Base-by-base conservation (phyloP, 1,140 invertebrate species). In the Stratiolaelaps scimitus region DNA sequence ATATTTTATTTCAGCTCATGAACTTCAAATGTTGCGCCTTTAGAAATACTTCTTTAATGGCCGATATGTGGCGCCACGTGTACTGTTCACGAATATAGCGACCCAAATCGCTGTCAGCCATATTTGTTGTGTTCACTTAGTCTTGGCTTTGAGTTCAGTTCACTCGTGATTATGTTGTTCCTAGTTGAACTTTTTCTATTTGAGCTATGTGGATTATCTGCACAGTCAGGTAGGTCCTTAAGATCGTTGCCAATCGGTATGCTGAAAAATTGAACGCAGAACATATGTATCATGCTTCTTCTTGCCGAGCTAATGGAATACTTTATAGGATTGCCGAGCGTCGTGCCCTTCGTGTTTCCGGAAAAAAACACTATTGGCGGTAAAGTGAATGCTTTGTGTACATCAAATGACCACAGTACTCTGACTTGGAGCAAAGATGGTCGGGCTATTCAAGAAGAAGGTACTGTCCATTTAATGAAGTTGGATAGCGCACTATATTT, bases 41-140 rank as follows among this genome's bases (percentile, higher is more conserved):
- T 7, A 48, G 47, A 15, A 15, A 15, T 28, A 23, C 15, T 48
- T 28, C 5, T 48, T 19, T 48, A 15, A 48, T 48, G 19, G 47
- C 47, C 47, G 47, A 48, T 4, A 28, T 4, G 4, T 48, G 47
- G 47, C 47, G 47, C 47, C 47, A 48, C 47, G 28, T 48, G 47
- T 48, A 15, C 28, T 15, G 15, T 48, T 4, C 19, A n/a, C n/a
- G n/a, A n/a, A n/a, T n/a, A n/a, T n/a, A n/a, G n/a, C n/a, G n/a
- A n/a, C n/a, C n/a, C n/a, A n/a, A n/a, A n/a, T n/a, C n/a, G n/a
- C n/a, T n/a, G n/a, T n/a, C n/a, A n/a, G n/a, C n/a, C n/a, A n/a
- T n/a, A n/a, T n/a, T n/a, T n/a, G n/a, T n/a, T n/a, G n/a, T n/a
- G n/a, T n/a, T n/a, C n/a, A n/a, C n/a, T n/a, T n/a, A n/a, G n/a